These are phyloP conservation scores for Netelia melanura DNA, from an alignment of 2,888 invertebrate genomes.

Conservation along the genomic window DNA sequence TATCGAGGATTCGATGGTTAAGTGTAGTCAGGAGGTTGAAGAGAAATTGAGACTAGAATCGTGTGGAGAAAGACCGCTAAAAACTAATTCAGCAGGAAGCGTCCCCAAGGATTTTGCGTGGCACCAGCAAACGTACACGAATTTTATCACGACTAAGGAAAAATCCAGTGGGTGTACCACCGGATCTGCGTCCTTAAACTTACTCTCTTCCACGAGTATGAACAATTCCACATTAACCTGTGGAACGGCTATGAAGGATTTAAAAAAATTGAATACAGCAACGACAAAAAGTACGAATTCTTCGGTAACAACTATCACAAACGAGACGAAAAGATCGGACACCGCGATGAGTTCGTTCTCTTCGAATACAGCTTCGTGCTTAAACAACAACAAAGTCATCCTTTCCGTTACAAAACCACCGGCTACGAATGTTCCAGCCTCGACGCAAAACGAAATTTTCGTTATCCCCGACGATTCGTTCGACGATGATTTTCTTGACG, in stretches of 20 bases:
- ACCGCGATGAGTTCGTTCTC: neutral
- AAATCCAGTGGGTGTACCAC: neutral
- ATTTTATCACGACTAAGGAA: slow-evolving; percentile 26
- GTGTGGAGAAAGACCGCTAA: slow-evolving; percentile 15
- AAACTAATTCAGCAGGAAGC: slow-evolving; percentile 8
- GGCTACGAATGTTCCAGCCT: neutral
- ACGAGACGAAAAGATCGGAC: neutral
- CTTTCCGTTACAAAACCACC: slow-evolving; percentile 4
- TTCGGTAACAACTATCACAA: neutral
- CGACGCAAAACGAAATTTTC: slow-evolving; percentile 57
- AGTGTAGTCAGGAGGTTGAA: slow-evolving; percentile 79
- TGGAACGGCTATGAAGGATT: neutral
- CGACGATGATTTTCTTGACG: slow-evolving; percentile 77
- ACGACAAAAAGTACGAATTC: neutral
- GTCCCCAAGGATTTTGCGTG: slow-evolving; percentile 45
- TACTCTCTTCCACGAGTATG: neutral
- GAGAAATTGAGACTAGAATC: slow-evolving; percentile 72
- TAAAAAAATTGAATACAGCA: slow-evolving; percentile 13
- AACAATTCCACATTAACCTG: slow-evolving; percentile 3
- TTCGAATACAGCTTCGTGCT: neutral
- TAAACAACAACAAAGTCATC: slow-evolving; percentile 31
- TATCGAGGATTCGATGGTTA: slow-evolving; percentile 77
- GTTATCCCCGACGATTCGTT: slow-evolving; percentile 78
- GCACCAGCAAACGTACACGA: slow-evolving; percentile 55
- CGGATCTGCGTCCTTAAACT: neutral